phyloP scores from a whole-genome alignment of 2,888 invertebrate genomes.

The Rhimphoctona megacephalus region DNA sequence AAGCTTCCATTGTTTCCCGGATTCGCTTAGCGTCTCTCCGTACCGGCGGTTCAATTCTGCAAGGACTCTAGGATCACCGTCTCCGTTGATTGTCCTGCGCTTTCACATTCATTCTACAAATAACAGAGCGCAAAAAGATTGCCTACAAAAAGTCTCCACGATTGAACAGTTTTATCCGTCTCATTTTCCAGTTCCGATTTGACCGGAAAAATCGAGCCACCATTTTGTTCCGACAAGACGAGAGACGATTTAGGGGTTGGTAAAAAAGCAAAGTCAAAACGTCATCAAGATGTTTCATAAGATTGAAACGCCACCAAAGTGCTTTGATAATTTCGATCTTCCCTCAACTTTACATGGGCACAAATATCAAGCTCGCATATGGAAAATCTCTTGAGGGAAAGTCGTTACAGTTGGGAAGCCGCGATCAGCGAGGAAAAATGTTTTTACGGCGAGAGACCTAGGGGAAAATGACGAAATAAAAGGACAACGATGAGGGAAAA shows the following conservation, averaged over 20 bases:
- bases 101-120: slow-evolving; percentile 24
- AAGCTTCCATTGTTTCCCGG: slow-evolving; percentile 71
- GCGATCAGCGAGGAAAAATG: slow-evolving; percentile 1
- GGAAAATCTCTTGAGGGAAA: neutral
- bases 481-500: slow-evolving; percentile 22
- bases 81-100: slow-evolving; percentile 29
- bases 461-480: slow-evolving; percentile 22
- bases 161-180: slow-evolving; percentile 23
- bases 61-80: slow-evolving; percentile 44
- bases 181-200: slow-evolving; percentile 43
- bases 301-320: neutral
- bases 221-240: slow-evolving; percentile 50
- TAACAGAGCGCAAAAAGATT: slow-evolving; percentile 10
- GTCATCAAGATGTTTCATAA: neutral
- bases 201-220: slow-evolving; percentile 55
- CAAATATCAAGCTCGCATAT: slow-evolving; percentile 33
- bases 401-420: neutral
- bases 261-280: neutral
- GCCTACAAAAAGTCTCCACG: slow-evolving; percentile 24
- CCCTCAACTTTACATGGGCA: neutral
- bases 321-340: slow-evolving; percentile 1
- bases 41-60: slow-evolving; percentile 14
- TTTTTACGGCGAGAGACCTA: slow-evolving; percentile 18
- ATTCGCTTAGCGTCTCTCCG: slow-evolving; percentile 62
- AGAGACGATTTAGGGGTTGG: neutral